These are phyloP conservation scores for Zaprionus inermis DNA, from an alignment of 1,140 invertebrate species.

Conservation along the genomic window DNA sequence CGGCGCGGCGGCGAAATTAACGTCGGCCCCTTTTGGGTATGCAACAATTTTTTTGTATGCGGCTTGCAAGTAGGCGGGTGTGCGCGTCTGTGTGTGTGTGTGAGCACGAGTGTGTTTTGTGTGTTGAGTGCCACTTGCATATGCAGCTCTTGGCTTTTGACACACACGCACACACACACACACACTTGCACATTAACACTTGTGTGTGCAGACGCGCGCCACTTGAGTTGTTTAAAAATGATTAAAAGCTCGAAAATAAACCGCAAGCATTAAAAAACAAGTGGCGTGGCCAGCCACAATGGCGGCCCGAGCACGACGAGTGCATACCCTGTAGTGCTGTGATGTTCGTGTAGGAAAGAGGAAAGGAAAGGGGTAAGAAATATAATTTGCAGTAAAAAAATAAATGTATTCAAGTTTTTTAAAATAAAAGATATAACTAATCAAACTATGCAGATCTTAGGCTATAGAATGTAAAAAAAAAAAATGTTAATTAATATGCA, in stretches of 20 bases:
- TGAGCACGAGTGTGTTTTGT: constrained; percentile 43
- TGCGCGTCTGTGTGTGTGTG: constrained; percentile 13
- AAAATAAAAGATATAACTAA: no score
- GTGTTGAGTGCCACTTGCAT: constrained; percentile 55
- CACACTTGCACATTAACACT: constrained; percentile 26
- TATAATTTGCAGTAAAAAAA: no score
- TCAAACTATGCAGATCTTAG: no score
- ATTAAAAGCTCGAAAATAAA: constrained; percentile 58
- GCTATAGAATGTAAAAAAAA: no score
- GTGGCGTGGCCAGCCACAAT: background rate
- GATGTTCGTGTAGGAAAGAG: no score
- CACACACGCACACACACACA: constrained; percentile 31
- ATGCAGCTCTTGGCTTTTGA: constrained; percentile 45
- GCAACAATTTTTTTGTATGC: constrained; percentile 45
- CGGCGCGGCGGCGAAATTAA: background rate
- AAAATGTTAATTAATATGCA: no score
- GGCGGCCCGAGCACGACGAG: background rate
- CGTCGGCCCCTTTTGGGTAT: constrained; percentile 48
- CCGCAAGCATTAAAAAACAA: constrained; percentile 35
- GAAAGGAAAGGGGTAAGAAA: no score
- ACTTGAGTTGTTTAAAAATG: constrained; percentile 65
- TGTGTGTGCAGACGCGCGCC: constrained; percentile 40
- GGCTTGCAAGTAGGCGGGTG: constrained; percentile 16
- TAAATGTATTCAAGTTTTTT: no score
- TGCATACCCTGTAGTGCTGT: constrained; percentile 13